Percentiles rank a stretch among this genome's conserved stretches.
Conservation (phyloP, 2,113 vertebrate species). For the Ivindomyrus marchei region DNA sequence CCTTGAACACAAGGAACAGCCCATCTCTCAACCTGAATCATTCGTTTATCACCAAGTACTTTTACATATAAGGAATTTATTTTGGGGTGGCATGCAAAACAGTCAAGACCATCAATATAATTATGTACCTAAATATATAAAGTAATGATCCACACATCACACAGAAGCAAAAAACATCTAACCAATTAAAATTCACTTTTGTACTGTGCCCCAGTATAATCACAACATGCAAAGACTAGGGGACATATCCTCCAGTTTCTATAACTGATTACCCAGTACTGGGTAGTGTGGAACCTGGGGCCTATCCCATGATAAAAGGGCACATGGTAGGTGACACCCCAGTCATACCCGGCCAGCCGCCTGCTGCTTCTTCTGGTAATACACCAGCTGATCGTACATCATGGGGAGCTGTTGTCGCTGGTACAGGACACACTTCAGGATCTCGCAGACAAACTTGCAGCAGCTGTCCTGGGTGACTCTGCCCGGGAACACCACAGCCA, state of each 20-base stretch:
- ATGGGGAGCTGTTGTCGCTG: conserved; percentile 90
- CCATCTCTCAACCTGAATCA: background rate
- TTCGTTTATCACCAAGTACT: background rate
- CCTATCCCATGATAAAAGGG: background rate
- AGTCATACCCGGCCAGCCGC: conserved; percentile 31
- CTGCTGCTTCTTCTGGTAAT: conserved; percentile 58
- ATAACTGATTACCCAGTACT: background rate
- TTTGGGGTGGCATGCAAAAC: background rate
- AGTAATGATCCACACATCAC: background rate
- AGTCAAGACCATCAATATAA: background rate
- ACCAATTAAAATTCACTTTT: background rate
- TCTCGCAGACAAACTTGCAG: conserved; percentile 80
- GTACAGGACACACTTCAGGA: conserved; percentile 85
- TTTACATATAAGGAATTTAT: background rate
- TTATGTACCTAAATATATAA: background rate
- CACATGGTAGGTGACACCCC: background rate
- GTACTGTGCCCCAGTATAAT: background rate
- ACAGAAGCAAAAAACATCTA: background rate
- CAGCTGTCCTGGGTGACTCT: conserved; percentile 73
- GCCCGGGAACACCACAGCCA: conserved; percentile 75
- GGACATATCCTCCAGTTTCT: background rate
- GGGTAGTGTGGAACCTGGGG: background rate
- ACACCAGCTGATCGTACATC: conserved; percentile 83
- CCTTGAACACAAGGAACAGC: conserved; percentile 42
- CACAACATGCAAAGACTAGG: background rate